phyloP scores from a whole-genome alignment of 2,888 invertebrate genomes.

The Sesamia inferens region DNA sequence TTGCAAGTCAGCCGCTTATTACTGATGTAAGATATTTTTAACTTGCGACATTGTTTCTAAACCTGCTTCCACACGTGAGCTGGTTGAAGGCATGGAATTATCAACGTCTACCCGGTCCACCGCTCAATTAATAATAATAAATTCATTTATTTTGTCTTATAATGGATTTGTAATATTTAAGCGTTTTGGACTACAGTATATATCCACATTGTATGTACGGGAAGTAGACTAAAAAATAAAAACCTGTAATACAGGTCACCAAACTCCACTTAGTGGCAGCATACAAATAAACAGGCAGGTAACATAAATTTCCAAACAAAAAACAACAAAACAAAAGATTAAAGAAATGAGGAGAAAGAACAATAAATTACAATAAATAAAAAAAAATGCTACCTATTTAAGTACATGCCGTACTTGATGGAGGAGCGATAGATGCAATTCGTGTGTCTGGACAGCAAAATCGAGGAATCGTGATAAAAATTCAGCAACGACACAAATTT shows the following conservation, averaged over 20 bases:
- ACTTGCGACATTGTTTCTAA: slow-evolving; percentile 47
- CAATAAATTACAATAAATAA: no score
- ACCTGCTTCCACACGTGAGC: slow-evolving; percentile 30
- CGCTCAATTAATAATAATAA: background rate
- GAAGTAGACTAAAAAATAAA: no score
- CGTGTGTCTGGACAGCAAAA: slow-evolving; percentile 13
- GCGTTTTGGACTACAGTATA: no score
- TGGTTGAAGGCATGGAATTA: slow-evolving; percentile 27
- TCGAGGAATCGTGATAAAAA: slow-evolving; percentile 16
- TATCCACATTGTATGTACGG: no score
- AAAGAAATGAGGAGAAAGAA: no score
- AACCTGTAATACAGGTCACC: no score
- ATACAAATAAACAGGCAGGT: no score
- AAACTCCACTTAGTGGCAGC: no score
- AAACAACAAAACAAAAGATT: no score
- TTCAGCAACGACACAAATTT: slow-evolving; percentile 8
- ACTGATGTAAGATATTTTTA: slow-evolving; percentile 50
- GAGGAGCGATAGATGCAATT: slow-evolving; percentile 14
- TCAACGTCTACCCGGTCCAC: slow-evolving; percentile 2
- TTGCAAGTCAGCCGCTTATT: slow-evolving; percentile 48
- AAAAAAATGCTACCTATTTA: slow-evolving; percentile 7
- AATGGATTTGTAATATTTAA: no score
- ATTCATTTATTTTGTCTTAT: no score
- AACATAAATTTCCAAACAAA: no score
- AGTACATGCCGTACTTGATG: background rate